phyloP scores from a whole-genome alignment of 2,888 invertebrate species.

The Apamea epomidion region DNA sequence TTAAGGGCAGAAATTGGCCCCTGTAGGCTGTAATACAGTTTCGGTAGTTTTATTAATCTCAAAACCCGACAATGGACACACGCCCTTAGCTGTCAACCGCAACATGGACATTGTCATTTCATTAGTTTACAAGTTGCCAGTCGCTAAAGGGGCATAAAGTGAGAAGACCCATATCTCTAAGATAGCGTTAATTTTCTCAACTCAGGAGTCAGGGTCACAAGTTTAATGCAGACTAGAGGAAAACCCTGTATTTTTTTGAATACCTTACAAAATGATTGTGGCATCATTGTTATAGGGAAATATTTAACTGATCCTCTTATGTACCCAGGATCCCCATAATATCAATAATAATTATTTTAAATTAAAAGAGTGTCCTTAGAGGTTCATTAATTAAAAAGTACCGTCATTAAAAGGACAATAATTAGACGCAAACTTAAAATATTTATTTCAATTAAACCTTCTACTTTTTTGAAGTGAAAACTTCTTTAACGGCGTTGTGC shows the following conservation, averaged over 20 bases:
- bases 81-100: slow-evolving; percentile 42
- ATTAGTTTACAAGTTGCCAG: slow-evolving; percentile 58
- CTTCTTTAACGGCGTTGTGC: too few species aligned
- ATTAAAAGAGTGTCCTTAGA: too few species aligned
- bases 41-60: too few species aligned
- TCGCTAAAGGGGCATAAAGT: slow-evolving; percentile 45
- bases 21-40: too few species aligned
- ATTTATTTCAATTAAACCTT: too few species aligned
- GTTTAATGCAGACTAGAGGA: not conserved
- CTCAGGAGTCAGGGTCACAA: not conserved
- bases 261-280: not conserved
- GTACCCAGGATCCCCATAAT: too few species aligned
- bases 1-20: too few species aligned
- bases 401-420: too few species aligned
- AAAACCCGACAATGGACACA: not conserved
- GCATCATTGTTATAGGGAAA: not conserved
- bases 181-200: slow-evolving; percentile 5
- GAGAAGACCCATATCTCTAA: slow-evolving; percentile 27
- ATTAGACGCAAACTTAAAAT: too few species aligned
- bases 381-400: too few species aligned
- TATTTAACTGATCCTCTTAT: not conserved
- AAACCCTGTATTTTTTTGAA: not conserved
- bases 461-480: too few species aligned
- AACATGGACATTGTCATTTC: slow-evolving; percentile 60
- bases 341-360: too few species aligned